Evolutionary conservation across 2,888 invertebrate genomes (phyloP), one percentile per base, ranked within the genome.

Genomic region (Lysandra coridon): DNA sequence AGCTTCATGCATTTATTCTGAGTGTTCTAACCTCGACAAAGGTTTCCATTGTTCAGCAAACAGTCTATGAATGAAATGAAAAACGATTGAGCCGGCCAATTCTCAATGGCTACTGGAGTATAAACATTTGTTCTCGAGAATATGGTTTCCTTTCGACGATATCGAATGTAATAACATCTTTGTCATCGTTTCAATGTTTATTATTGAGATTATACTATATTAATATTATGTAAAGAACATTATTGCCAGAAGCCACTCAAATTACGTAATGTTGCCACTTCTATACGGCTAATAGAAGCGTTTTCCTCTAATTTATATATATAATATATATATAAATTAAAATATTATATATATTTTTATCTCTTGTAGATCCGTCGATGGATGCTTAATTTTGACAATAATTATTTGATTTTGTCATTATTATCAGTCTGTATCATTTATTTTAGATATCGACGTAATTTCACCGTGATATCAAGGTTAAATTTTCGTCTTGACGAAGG

Each of bases 51-150:
- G 49, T 75, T 75, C 75, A 49, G 33, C 57, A 49, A 23, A 76
- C 53, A 76, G 76, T 23, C 17, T 57, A 76, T 76, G 76, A 76
- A 76, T 76, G 76, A 76, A 76, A 76, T 76, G 76, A 76, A 49
- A 76, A 75, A 76, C 53, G 23, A 76, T 53, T 57, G 53, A 76
- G 76, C 53, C 30, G 23, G 49, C 53, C 76, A 76, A 53, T 57
- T 76, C 33, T 76, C 53, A 76, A 76, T 76, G 49, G 76, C 76
- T 76, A 53, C 30, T 76, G 53, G 49, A 57, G 76, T 76, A 57
- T 76, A 76, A 76, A 76, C 53, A 76, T 57, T 76, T 75, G 49
- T 49, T 75, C 75, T 76, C 53, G 76, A 76, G 74, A 44, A 74
- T n/a, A 74, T 74, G 44, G 44, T 74, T 74, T 74, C 74, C 74